Evolutionary conservation across 2,797 vertebrate genomes (phyloP).

Genomic region (Novumbra hubbsi): DNA sequence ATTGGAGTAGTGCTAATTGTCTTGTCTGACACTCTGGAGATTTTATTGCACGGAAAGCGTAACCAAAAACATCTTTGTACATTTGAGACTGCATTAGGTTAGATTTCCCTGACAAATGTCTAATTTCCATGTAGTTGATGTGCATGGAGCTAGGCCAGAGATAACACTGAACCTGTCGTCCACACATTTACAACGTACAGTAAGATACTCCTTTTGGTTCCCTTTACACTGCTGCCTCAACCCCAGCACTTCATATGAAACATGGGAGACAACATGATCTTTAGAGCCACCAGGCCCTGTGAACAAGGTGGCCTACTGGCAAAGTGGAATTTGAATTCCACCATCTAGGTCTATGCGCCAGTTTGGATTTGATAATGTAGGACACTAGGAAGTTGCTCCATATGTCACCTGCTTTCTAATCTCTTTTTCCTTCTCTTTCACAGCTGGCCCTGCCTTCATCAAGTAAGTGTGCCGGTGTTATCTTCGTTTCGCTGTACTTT

Average conservation of each 20-base stretch:
- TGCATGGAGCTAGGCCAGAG: neutral
- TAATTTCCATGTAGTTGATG: neutral
- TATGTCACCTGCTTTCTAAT: neutral
- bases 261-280: slow-evolving; percentile 23
- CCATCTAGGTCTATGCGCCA: neutral
- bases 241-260: neutral
- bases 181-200: neutral
- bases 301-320: slow-evolving; percentile 10
- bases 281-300: neutral
- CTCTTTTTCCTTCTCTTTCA: slow-evolving; percentile 3
- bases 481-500: neutral
- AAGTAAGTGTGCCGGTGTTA: slow-evolving; percentile 52
- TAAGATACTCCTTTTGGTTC: neutral
- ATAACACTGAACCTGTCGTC: neutral
- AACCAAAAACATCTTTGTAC: neutral
- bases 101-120: neutral
- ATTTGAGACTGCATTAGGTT: neutral
- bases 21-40: neutral
- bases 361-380: neutral
- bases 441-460: slow-evolving; percentile 75
- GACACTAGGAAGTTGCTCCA: neutral
- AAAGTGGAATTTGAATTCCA: neutral
- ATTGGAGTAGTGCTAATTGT: neutral
- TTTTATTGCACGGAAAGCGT: neutral
- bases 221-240: neutral